Base-by-base conservation (phyloP, 2,113 vertebrate species). In the Rhombomys opimus region DNA sequence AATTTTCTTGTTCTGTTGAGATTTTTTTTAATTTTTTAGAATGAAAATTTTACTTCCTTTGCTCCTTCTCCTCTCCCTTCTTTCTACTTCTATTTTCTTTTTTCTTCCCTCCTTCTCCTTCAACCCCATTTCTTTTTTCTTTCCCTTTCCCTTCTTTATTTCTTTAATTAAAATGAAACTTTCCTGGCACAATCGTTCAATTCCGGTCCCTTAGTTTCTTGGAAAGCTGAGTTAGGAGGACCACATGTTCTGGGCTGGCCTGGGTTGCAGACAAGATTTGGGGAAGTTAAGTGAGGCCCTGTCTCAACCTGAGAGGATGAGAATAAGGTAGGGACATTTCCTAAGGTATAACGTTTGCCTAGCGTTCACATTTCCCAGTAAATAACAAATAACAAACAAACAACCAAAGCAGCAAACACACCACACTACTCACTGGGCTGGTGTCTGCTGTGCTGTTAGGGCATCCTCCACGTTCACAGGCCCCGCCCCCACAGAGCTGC, bases 121-220 rank as follows among this genome's bases (percentile, higher is more conserved):
- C 10, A 50, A 7, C 22, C 35, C 7, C 63, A 2, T 13, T 67
- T 54, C 38, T 59, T 77, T 77, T 50, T 78, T 2, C 46, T 32
- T 94, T 46, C 46, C 46, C 46, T 46, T 46, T 46, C 46, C 46
- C 46, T 32, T 73, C 10, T 7, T 50, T 52, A 32, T 30, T 95
- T 91, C 25, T n/a, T 78, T 85, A 85, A 91, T 76, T 92, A 95
- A 96, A 87, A 80, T 65, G 68, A 94, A 73, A 27, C 12, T 92
- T 59, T 14, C 46, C n/a, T 27, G 23, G 13, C 81, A 57, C 63
- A 61, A 20, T 63, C n/a, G 22, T 61, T 5, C 25, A 61, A 57
- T 35, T 23, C 80, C n/a, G 57, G n/a, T 23, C 23, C 54, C 35
- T 38, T 57, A 61, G 54, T 50, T 38, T 20, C 22, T 25, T 61